phyloP scores from a whole-genome alignment of 2,113 vertebrate genomes.

The Xiphorhynchus elegans region DNA sequence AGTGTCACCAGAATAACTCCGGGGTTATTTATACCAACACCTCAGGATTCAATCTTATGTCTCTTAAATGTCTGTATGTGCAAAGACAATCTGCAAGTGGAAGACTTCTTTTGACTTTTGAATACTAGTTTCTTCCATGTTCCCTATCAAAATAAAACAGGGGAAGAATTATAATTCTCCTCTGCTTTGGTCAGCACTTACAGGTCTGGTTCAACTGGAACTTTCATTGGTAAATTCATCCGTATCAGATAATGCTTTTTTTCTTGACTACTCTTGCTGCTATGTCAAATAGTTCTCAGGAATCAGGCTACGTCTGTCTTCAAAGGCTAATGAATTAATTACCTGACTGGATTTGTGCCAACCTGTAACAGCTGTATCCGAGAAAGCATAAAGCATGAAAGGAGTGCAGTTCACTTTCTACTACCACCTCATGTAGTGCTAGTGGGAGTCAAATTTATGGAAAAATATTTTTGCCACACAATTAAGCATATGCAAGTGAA shows the following conservation, averaged over 20 bases:
- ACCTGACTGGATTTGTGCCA: background rate
- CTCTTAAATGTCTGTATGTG: background rate
- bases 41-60: background rate
- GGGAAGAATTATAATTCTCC: background rate
- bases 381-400: background rate
- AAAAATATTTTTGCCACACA: background rate
- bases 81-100: background rate
- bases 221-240: background rate
- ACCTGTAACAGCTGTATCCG: background rate
- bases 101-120: background rate
- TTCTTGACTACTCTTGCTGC: background rate
- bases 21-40: background rate
- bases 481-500: background rate
- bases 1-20: background rate
- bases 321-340: background rate
- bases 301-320: background rate
- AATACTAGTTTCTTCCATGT: background rate
- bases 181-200: background rate
- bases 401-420: background rate
- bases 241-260: background rate
- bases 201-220: background rate
- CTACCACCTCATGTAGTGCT: fast-evolving
- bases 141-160: background rate
- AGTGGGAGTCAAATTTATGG: background rate
- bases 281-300: background rate